Conservation (phyloP, 2,888 invertebrate genomes). For the Lithosia quadra region DNA sequence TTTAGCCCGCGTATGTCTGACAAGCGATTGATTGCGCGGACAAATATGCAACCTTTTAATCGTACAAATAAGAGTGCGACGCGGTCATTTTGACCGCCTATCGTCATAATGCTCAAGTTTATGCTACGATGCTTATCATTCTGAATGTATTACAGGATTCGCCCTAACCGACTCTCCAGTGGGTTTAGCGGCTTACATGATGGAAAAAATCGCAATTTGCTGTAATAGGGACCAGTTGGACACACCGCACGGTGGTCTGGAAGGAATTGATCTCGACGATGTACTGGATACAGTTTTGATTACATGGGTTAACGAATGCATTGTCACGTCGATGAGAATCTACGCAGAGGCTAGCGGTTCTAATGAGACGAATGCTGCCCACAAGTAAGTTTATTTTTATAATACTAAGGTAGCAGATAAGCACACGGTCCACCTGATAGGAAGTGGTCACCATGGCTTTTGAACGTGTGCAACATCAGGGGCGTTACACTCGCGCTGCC, state of each 20-base stretch:
- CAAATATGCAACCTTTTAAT: too few species aligned
- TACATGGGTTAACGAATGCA: constrained; percentile 92
- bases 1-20: too few species aligned
- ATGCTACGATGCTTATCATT: not conserved
- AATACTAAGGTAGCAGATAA: too few species aligned
- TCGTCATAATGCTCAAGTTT: too few species aligned
- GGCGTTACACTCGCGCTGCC: too few species aligned
- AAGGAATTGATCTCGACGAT: constrained; percentile 89
- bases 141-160: constrained; percentile 83
- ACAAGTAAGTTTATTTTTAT: constrained; percentile 60
- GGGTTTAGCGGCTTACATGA: constrained; percentile 94
- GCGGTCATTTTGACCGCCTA: too few species aligned
- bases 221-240: constrained; percentile 87
- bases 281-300: constrained; percentile 94
- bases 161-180: constrained; percentile 92
- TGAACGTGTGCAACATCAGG: too few species aligned
- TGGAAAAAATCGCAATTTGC: constrained; percentile 94
- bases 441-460: too few species aligned
- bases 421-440: too few species aligned
- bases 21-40: too few species aligned
- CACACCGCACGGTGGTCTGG: constrained; percentile 89
- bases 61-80: too few species aligned
- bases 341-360: constrained; percentile 89
- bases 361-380: constrained; percentile 57
- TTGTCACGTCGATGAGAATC: constrained; percentile 91